Evolutionary conservation across 2,888 invertebrate genomes (phyloP), one percentile per base, ranked within the genome.

Genomic region (Macaria liturata): DNA sequence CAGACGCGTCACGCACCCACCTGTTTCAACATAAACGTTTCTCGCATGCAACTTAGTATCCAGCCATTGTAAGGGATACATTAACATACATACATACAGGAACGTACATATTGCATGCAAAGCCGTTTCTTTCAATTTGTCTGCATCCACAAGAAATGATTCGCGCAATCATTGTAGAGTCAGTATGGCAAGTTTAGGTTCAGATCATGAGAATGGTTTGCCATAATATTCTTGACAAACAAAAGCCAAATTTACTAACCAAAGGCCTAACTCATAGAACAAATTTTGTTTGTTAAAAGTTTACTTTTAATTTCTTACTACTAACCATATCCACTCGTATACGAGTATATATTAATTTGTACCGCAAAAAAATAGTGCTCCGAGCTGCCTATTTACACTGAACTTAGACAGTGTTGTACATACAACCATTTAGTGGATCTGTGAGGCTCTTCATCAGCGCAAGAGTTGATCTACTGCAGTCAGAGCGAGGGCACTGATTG

Each of bases 71-170:
- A 50, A 44, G 46, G 47, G 46, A 43, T 43, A 50, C 37, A 45
- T 45, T 45, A 45, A 51, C 45, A 37, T n/a, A 54, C 42, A 44
- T 49, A 37, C 51, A 46, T 47, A 37, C 5, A 42, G n/a, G n/a
- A n/a, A n/a, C 42, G 3, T 42, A 42, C 9, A 42, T 9, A 42
- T n/a, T n/a, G n/a, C 44, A 50, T 54, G 47, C 54, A 54, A 50
- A 54, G 20, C 43, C 43, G 46, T 54, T 54, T 54, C 47, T 59
- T 37, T 32, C 59, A 54, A 47, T 54, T 59, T 59, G 55, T 55
- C 40, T 50, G 39, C 40, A 45, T 51, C 48, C 34, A 34, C 55
- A 34, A 55, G 44, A 59, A 46, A 46, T 44, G 43, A 43, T 46
- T 54, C 34, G 34, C 45, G 43, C 39, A 9, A 8, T 32, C 9